Evolutionary conservation across 2,888 invertebrate species (phyloP).

Genomic region (Deilephila porcellus): DNA sequence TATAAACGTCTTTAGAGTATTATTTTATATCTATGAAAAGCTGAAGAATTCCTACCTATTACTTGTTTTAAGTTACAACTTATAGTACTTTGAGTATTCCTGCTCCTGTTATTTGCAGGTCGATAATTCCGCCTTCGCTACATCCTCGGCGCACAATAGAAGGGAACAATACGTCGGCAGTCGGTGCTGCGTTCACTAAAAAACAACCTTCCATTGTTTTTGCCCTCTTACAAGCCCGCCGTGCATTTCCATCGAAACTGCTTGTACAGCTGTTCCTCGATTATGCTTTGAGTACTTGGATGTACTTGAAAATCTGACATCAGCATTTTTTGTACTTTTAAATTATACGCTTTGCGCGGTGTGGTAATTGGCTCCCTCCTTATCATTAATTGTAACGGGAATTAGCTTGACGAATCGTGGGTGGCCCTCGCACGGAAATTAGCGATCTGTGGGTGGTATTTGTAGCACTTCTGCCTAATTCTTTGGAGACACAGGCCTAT

Average conservation of each 20-base stretch:
- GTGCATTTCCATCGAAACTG: conserved; percentile 42
- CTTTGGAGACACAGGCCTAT: too few species aligned
- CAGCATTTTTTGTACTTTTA: conserved; percentile 38
- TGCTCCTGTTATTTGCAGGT: neutral
- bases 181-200: conserved; percentile 48
- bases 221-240: conserved; percentile 42
- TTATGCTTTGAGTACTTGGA: neutral
- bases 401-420: too few species aligned
- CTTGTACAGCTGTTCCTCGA: conserved; percentile 39
- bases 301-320: neutral
- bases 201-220: conserved; percentile 54
- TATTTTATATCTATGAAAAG: too few species aligned
- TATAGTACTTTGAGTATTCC: neutral
- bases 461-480: too few species aligned
- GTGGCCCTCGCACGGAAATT: too few species aligned
- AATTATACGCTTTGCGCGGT: too few species aligned
- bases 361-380: too few species aligned
- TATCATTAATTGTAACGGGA: too few species aligned
- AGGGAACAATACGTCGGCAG: conserved; percentile 50
- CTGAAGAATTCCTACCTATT: too few species aligned
- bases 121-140: neutral
- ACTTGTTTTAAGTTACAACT: neutral
- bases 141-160: conserved; percentile 45
- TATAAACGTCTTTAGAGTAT: too few species aligned
- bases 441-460: too few species aligned